Conservation (phyloP, 2,113 vertebrate genomes). For the Engraulis encrasicolus region DNA sequence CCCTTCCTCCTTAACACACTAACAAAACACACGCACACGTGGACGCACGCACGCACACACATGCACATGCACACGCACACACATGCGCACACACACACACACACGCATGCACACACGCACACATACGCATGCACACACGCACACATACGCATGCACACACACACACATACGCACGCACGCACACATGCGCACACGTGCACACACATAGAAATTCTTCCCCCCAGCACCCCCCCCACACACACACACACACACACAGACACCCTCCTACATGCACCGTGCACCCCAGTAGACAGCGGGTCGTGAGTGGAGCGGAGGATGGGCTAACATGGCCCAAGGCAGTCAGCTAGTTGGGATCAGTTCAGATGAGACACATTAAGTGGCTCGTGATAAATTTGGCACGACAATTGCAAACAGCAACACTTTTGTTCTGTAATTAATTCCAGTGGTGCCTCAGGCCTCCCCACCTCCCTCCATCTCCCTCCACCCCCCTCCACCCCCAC, state of each 20-base stretch:
- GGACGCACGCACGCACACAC: conserved; percentile 24
- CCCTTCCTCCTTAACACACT: conserved; percentile 48
- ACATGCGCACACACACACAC: conserved; percentile 38
- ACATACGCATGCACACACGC: conserved; percentile 30
- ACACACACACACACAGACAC: conserved; percentile 29
- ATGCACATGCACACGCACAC: conserved; percentile 35
- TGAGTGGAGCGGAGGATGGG: conserved; percentile 64
- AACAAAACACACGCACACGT: conserved; percentile 34
- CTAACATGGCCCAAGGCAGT: conserved; percentile 75
- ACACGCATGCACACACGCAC: conserved; percentile 31
- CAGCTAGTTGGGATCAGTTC: conserved; percentile 83
- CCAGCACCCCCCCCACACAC: conserved; percentile 14
- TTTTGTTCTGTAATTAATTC: conserved; percentile 99
- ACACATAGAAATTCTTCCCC: conserved; percentile 32
- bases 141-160: conserved; percentile 21
- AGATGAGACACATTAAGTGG: conserved; percentile 96
- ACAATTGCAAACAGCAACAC: conserved; percentile 93
- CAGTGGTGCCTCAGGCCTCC: conserved; percentile 89
- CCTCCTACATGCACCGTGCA: conserved; percentile 36
- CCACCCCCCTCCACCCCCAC: too few species aligned
- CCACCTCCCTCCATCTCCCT: conserved; percentile 54
- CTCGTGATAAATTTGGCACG: conserved; percentile 98
- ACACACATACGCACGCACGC: conserved; percentile 28
- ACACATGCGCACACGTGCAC: conserved; percentile 32
- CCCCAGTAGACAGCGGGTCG: neutral